phyloP scores from a whole-genome alignment of 2,797 vertebrate species.

The Diplodus puntazzo region DNA sequence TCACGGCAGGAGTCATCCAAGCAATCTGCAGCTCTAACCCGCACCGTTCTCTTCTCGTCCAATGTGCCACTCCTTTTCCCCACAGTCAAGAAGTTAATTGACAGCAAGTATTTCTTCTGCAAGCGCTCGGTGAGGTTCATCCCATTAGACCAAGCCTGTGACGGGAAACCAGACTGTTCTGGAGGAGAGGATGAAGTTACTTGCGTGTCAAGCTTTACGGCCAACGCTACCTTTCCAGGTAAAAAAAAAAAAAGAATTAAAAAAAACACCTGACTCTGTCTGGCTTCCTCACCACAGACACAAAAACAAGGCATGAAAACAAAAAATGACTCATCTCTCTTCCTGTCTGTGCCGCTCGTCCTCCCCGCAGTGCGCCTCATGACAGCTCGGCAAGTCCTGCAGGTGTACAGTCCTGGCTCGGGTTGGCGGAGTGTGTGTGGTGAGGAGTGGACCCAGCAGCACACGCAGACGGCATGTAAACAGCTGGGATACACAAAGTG shows the following conservation, averaged over 20 bases:
- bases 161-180: constrained; percentile 87
- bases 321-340: constrained; percentile 7
- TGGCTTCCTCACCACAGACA: neutral
- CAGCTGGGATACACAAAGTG: constrained; percentile 92
- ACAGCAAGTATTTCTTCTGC: constrained; percentile 91
- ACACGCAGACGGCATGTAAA: constrained; percentile 87
- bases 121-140: constrained; percentile 87
- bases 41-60: neutral
- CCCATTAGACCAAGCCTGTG: constrained; percentile 83
- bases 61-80: constrained; percentile 2
- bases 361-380: constrained; percentile 86
- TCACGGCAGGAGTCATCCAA: neutral
- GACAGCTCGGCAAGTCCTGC: constrained; percentile 84
- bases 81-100: constrained; percentile 89
- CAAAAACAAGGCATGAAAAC: constrained; percentile 10
- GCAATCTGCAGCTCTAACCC: neutral
- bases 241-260: constrained; percentile 29
- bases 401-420: constrained; percentile 79
- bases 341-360: neutral
- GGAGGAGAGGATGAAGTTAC: constrained; percentile 88
- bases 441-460: constrained; percentile 83
- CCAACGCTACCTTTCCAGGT: constrained; percentile 84
- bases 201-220: constrained; percentile 79
- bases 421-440: constrained; percentile 90
- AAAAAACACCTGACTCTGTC: constrained; percentile 1